Base-by-base conservation (phyloP, 2,888 invertebrate genomes). In the Mechanitis mazaeus region DNA sequence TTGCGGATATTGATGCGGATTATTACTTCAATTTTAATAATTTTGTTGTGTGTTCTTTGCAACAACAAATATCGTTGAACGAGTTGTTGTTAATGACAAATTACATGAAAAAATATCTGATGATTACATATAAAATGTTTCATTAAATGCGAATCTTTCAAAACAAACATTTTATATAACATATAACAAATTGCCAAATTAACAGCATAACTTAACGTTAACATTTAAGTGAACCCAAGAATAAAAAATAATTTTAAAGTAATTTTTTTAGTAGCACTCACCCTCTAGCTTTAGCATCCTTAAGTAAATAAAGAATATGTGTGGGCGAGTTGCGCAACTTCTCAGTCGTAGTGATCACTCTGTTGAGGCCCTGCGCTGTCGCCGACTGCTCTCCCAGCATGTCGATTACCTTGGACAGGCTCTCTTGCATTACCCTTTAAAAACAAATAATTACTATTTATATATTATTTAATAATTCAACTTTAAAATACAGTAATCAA, bases 321-420 rank as follows among this genome's bases (percentile, higher is more conserved):
- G 68, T 60, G 0, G 78, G 76, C 0, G 80, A 68, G n/a, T 73
- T 75, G 45, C 78, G 75, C 50, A 95, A 81, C 72, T 94, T 93
- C 31, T 93, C 92, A 0, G 94, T 92, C 0, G 93, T 93, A 33
- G 95, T 96, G 69, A 96, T 94, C 1, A 94, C 92, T 75, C 93
- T 94, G 69, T 86, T 92, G 1, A 96, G 88, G 2, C 94, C 94
- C 81, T 96, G 96, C 3, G 95, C 94, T 28, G 82, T 79, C 0
- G 95, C 94, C 2, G 96, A 96, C 61, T 93, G 92, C 77, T 93
- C 91, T 0, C 96, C 96, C 76, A 96, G 91, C 7, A 84, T 86
- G 78, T 95, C 94, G 42, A 96, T 87, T 55, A 95, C 83, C 73
- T 92, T 92, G 1, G 92, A 60, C 4, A 87, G 64, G 28, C 69